Evolutionary conservation across 2,888 invertebrate genomes (phyloP).

Genomic region (Ophion obscuratus): DNA sequence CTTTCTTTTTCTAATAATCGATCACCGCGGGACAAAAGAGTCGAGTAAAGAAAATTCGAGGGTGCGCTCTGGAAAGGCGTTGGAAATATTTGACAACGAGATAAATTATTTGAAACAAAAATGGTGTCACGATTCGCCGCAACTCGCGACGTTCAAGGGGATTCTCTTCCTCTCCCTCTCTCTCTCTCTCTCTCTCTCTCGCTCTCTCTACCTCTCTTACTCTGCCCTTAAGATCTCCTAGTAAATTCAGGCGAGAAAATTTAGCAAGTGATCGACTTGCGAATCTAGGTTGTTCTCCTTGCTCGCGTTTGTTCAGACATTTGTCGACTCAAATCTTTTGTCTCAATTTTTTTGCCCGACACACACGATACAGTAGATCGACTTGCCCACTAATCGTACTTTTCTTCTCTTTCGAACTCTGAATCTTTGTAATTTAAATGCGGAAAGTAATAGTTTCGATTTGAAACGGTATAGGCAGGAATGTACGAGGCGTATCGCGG

Average conservation of each 20-base stretch:
- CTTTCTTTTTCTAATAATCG: too few species aligned
- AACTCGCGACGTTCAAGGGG: neutral
- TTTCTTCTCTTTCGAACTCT: too few species aligned
- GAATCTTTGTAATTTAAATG: neutral
- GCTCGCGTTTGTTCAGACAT: neutral
- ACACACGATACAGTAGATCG: too few species aligned
- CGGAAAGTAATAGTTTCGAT: neutral
- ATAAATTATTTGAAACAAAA: too few species aligned
- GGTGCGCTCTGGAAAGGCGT: too few species aligned
- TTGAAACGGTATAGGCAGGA: too few species aligned
- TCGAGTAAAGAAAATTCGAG: too few species aligned
- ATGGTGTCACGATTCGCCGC: slow-evolving; percentile 14
- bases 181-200: neutral
- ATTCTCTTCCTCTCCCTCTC: slow-evolving; percentile 17
- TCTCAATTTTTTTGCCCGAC: neutral
- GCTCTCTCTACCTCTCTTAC: slow-evolving; percentile 1
- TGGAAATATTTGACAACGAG: too few species aligned
- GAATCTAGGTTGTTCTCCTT: slow-evolving; percentile 53
- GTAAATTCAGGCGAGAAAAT: slow-evolving; percentile 65
- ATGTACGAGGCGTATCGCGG: too few species aligned
- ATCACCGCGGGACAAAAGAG: too few species aligned
- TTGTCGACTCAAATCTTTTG: slow-evolving; percentile 3
- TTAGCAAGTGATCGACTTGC: slow-evolving; percentile 56
- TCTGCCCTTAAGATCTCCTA: slow-evolving; percentile 47
- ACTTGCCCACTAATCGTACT: too few species aligned